These are phyloP conservation scores for Drosophila equinoxialis DNA, from an alignment of 1,140 invertebrate genomes.

Conservation along the genomic window DNA sequence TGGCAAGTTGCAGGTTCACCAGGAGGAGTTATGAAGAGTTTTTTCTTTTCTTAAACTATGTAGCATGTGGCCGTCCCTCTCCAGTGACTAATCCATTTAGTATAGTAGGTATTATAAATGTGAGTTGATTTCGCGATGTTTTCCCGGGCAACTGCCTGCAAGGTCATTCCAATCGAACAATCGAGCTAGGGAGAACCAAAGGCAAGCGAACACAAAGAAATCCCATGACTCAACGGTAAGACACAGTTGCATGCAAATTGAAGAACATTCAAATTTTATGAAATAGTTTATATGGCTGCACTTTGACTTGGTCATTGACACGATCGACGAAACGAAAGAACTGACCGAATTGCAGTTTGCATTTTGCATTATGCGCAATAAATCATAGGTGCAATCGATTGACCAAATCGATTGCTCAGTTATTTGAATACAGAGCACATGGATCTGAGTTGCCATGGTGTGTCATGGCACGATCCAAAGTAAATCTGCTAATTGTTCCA, in stretches of 20 bases:
- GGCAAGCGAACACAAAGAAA: no score
- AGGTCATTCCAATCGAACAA: background rate
- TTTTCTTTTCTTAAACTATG: no score
- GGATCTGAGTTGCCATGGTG: conserved; percentile 11
- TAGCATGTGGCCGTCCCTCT: no score
- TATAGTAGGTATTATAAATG: no score
- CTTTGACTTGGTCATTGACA: conserved; percentile 75
- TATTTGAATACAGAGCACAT: conserved; percentile 17
- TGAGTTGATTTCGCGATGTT: conserved; percentile 6
- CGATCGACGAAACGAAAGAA: conserved; percentile 46
- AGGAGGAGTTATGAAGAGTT: no score
- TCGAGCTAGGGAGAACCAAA: background rate
- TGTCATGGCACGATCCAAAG: conserved; percentile 64
- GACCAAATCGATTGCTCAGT: conserved; percentile 63
- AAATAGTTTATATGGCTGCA: conserved; percentile 46
- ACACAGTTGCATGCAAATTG: conserved; percentile 30
- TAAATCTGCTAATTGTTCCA: conserved; percentile 65
- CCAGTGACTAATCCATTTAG: no score
- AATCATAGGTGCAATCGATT: conserved; percentile 73
- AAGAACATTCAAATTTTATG: conserved; percentile 59
- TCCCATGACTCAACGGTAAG: conserved; percentile 40
- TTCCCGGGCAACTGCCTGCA: conserved; percentile 14
- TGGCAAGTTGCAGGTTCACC: no score
- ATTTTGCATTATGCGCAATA: conserved; percentile 60
- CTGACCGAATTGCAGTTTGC: conserved; percentile 38